Conservation (phyloP, 2,797 vertebrate species). For the Macrochelys suwanniensis region DNA sequence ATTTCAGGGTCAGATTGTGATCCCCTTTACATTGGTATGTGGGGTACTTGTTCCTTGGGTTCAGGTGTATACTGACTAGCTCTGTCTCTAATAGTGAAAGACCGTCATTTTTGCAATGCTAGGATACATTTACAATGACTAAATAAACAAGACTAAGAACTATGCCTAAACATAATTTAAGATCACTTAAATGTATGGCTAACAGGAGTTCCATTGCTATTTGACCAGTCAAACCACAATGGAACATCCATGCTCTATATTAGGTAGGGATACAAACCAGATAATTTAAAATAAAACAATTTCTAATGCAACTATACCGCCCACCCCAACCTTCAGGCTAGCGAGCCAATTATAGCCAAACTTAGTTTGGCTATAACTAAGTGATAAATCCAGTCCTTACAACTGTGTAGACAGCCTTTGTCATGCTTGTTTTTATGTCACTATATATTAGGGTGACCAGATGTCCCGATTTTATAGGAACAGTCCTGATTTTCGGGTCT, state of each 20-base stretch:
- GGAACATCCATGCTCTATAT: background rate
- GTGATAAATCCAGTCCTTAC: background rate
- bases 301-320: background rate
- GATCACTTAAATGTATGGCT: background rate
- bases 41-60: no score
- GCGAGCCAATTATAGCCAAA: background rate
- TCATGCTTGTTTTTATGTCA: background rate
- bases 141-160: background rate
- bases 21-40: no score
- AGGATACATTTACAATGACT: background rate
- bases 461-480: no score
- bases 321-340: background rate
- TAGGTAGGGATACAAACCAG: background rate
- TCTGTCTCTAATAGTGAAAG: background rate
- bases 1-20: no score
- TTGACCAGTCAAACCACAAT: background rate
- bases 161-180: background rate
- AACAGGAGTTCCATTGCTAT: background rate
- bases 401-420: background rate
- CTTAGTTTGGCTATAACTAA: no score
- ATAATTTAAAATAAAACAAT: background rate
- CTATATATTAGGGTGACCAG: background rate
- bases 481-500: no score
- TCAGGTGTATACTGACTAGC: background rate
- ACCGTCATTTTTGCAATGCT: background rate